These are phyloP conservation scores for Petrocephalus microphthalmus DNA, from an alignment of 2,113 vertebrate species.

Conservation along the genomic window DNA sequence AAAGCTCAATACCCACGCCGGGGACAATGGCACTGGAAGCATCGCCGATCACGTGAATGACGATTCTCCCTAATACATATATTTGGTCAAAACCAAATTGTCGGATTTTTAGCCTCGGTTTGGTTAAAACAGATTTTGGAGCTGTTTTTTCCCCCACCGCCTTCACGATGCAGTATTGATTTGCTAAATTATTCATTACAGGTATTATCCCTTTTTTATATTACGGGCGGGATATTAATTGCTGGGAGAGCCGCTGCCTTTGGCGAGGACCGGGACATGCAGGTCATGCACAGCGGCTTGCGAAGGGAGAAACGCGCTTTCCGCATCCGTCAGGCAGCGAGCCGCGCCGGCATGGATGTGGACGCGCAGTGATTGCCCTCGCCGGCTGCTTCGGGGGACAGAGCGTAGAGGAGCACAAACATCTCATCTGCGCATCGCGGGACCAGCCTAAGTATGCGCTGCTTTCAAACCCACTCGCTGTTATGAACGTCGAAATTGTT, in stretches of 20 bases:
- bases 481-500: background rate
- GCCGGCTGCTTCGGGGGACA: background rate
- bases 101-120: background rate
- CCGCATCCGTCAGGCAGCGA: background rate
- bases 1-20: background rate
- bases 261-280: constrained; percentile 8
- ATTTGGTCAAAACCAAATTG: background rate
- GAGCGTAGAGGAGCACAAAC: background rate
- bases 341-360: constrained; percentile 3
- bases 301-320: constrained; percentile 6
- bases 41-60: background rate
- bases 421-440: background rate
- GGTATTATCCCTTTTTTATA: background rate
- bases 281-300: background rate
- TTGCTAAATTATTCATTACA: constrained; percentile 16
- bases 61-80: background rate
- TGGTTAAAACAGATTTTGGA: background rate
- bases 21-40: background rate
- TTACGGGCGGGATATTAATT: background rate
- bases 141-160: background rate
- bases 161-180: constrained; percentile 11
- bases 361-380: background rate
- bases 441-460: constrained; percentile 5
- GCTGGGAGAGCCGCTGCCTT: background rate
- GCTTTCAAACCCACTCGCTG: background rate